A percentile compares a stretch with the other conserved stretches of the same genome.
These are phyloP conservation scores for Drosophila leontia DNA, from an alignment of 1,140 invertebrate species.

Conservation along the genomic window DNA sequence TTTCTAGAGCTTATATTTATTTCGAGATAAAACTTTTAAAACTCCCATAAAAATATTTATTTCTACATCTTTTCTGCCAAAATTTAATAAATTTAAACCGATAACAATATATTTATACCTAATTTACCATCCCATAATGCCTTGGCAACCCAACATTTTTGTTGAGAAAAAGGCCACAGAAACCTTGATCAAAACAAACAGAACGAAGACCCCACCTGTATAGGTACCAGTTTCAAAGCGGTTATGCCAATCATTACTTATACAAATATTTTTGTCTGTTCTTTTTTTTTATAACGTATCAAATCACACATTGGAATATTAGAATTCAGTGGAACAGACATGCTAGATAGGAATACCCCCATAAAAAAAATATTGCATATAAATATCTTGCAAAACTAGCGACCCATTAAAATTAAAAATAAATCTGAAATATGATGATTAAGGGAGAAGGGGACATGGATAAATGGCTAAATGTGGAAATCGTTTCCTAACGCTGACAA, in stretches of 20 bases:
- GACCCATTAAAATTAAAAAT: constrained; percentile 52
- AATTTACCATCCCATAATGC: not conserved
- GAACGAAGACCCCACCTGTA: constrained; percentile 43
- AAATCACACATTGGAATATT: constrained; percentile 30
- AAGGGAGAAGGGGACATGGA: constrained; percentile 28
- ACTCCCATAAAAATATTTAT: not conserved
- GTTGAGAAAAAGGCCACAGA: constrained; percentile 20
- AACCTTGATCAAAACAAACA: constrained; percentile 58
- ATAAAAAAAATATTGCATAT: constrained; percentile 10
- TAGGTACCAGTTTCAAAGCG: constrained; percentile 61
- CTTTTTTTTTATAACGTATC: constrained; percentile 39
- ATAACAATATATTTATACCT: not conserved
- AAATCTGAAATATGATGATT: constrained; percentile 39
- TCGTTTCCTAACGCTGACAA: not conserved
- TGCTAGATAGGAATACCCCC: constrained; percentile 31
- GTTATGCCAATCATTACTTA: constrained; percentile 56
- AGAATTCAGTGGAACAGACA: constrained; percentile 59
- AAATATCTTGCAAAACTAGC: constrained; percentile 43
- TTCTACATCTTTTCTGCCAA: not conserved
- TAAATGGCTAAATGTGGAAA: constrained; percentile 34
- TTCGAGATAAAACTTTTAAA: too few species aligned
- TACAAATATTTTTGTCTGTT: constrained; percentile 21
- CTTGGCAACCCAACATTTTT: constrained; percentile 45
- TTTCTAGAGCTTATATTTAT: too few species aligned
- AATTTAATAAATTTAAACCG: not conserved